These are phyloP conservation scores for Zosterops lateralis DNA, from an alignment of 2,113 vertebrate species.

Conservation along the genomic window DNA sequence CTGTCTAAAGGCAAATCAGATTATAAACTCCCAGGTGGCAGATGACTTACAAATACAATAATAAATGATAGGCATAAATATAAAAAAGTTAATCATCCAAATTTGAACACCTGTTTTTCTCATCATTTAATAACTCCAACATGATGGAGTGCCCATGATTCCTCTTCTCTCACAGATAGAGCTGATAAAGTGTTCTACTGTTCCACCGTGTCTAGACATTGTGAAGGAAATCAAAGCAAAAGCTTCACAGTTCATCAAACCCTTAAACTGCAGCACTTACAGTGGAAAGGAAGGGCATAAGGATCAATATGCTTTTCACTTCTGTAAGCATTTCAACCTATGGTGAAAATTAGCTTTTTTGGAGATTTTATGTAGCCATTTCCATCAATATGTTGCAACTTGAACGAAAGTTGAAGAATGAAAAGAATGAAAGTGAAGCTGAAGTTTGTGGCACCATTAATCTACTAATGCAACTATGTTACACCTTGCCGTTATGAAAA, in stretches of 20 bases:
- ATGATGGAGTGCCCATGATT: background rate
- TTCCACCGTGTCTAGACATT: background rate
- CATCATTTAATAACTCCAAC: background rate
- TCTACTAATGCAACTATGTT: background rate
- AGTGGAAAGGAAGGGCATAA: background rate
- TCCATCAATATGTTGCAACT: background rate
- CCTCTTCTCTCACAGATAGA: background rate
- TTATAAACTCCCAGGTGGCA: background rate
- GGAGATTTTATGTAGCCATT: background rate
- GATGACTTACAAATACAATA: background rate
- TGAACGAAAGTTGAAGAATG: background rate
- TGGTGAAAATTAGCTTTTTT: background rate
- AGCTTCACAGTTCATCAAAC: background rate
- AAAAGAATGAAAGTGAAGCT: background rate
- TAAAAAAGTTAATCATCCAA: background rate
- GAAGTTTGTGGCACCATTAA: background rate
- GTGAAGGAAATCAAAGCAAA: slow-evolving; percentile 25
- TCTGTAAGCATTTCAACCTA: background rate
- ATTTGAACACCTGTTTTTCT: background rate
- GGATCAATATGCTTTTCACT: background rate
- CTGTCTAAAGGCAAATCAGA: background rate
- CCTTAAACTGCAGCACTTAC: background rate
- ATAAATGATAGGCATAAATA: background rate
- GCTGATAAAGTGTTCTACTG: background rate
- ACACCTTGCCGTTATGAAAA: background rate